These are phyloP conservation scores for Hycleus phaleratus DNA, from an alignment of 1,140 invertebrate species.

Conservation along the genomic window DNA sequence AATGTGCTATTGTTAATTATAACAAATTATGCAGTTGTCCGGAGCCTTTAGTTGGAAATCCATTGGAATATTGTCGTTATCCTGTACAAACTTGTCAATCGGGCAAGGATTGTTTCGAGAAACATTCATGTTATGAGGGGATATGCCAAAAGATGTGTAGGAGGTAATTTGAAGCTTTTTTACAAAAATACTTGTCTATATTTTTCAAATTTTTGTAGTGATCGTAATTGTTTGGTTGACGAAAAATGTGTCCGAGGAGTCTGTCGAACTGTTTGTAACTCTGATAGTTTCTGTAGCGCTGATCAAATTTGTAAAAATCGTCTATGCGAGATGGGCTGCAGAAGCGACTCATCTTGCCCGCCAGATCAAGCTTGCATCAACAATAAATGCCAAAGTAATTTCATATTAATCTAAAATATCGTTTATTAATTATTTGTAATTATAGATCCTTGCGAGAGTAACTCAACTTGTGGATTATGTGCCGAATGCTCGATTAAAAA, in stretches of 20 bases:
- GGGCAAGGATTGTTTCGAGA: slow-evolving; percentile 57
- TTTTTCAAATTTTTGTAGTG: slow-evolving; percentile 48
- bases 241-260: slow-evolving; percentile 74
- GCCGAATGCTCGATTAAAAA: slow-evolving; percentile 74
- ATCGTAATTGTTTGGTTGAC: slow-evolving; percentile 71
- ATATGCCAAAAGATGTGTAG: slow-evolving; percentile 67
- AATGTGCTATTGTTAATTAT: slow-evolving; percentile 63
- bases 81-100: slow-evolving; percentile 52
- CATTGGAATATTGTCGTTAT: slow-evolving; percentile 63
- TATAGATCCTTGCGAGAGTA: slow-evolving; percentile 68
- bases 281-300: slow-evolving; percentile 66
- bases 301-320: slow-evolving; percentile 82
- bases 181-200: neutral
- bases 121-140: slow-evolving; percentile 63
- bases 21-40: slow-evolving; percentile 67
- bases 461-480: slow-evolving; percentile 67
- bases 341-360: slow-evolving; percentile 71
- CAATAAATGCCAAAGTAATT: slow-evolving; percentile 66
- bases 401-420: slow-evolving; percentile 2
- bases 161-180: slow-evolving; percentile 39
- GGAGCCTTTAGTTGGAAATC: slow-evolving; percentile 62
- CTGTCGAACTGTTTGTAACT: slow-evolving; percentile 77
- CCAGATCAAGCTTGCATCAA: slow-evolving; percentile 69
- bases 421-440: slow-evolving; percentile 22
- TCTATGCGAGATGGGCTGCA: slow-evolving; percentile 75